phyloP scores from a whole-genome alignment of 1,140 invertebrate genomes.

The Hydropsyche tenuis region DNA sequence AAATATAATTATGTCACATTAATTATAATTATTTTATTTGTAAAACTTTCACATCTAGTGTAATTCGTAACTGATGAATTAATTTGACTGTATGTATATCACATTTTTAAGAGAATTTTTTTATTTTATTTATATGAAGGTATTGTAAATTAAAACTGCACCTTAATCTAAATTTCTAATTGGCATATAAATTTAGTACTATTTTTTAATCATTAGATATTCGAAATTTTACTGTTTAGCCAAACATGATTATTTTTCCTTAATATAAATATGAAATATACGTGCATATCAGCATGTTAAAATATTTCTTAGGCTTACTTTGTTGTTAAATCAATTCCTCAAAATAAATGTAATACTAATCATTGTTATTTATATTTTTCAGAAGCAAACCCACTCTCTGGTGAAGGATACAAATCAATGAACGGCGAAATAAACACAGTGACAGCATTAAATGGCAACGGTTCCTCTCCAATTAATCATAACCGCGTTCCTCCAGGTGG shows the following conservation, averaged over 20 bases:
- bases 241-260: too few relatives aligned
- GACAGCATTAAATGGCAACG: conserved; percentile 58
- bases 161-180: conserved; percentile 1
- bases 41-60: too few relatives aligned
- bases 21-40: too few relatives aligned
- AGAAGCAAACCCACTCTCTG: conserved; percentile 64
- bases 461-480: conserved; percentile 55
- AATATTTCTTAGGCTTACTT: neutral
- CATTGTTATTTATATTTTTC: conserved; percentile 42
- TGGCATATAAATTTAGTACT: neutral
- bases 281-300: conserved; percentile 12
- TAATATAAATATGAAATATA: neutral
- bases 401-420: conserved; percentile 63
- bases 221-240: too few relatives aligned
- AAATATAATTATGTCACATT: too few relatives aligned
- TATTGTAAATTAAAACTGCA: neutral
- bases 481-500: conserved; percentile 61
- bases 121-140: too few relatives aligned
- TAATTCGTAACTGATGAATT: too few relatives aligned
- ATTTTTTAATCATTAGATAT: too few relatives aligned
- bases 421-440: conserved; percentile 63
- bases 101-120: too few relatives aligned
- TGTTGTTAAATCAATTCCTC: too few relatives aligned
- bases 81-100: too few relatives aligned
- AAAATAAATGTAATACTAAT: too few relatives aligned